Conservation (phyloP, 2,113 vertebrate species). For the Ceuthmochares aereus region DNA sequence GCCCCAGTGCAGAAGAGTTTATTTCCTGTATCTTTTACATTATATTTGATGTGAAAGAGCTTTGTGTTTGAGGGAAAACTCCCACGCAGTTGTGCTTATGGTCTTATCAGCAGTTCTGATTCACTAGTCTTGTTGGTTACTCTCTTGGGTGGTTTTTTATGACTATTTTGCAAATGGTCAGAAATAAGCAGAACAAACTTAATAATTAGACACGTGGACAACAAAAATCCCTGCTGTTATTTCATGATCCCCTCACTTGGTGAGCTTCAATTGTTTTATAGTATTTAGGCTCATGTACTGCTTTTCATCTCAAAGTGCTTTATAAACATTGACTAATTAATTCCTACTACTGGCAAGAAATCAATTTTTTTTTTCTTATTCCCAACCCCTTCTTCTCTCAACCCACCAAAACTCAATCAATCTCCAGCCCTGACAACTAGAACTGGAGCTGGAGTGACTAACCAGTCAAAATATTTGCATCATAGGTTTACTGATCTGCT, state of each 20-base stretch:
- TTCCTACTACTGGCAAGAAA: not conserved
- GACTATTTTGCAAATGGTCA: not conserved
- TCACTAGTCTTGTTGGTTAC: not conserved
- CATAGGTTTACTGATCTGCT: not conserved
- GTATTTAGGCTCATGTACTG: not conserved
- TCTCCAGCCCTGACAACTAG: not conserved
- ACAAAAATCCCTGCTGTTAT: not conserved
- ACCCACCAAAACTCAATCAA: not conserved
- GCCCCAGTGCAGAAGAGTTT: not conserved
- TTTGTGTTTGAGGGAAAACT: not conserved
- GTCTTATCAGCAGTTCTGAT: not conserved
- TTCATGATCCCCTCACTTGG: not conserved
- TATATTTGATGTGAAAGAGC: not conserved
- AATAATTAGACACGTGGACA: not conserved
- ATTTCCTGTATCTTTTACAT: not conserved
- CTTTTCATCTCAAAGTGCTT: not conserved
- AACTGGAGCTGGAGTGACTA: not conserved
- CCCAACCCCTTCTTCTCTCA: not conserved
- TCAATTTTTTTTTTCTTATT: not conserved
- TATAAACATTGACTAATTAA: not conserved
- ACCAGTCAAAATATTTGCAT: constrained; percentile 1
- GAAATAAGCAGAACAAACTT: not conserved
- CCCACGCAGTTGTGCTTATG: not conserved
- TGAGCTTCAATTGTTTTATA: not conserved
- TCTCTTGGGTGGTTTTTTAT: not conserved